A percentile compares a stretch with the other conserved stretches of the same genome.
These are phyloP conservation scores for Eumeta japonica DNA, from an alignment of 1,140 invertebrate genomes.

Conservation along the genomic window DNA sequence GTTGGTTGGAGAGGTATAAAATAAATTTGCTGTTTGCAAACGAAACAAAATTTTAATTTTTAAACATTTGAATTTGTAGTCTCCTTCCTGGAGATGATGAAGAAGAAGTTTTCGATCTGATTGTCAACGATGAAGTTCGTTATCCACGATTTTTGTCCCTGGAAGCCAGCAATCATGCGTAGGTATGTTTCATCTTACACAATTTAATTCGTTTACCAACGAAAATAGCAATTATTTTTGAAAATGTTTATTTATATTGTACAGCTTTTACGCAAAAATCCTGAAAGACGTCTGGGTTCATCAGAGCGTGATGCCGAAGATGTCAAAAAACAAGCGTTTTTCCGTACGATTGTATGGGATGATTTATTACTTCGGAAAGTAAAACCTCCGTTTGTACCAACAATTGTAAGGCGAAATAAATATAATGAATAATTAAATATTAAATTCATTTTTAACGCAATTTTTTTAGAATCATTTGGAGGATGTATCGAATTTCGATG, in stretches of 20 bases:
- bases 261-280: slow-evolving; percentile 96
- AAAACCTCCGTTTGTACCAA: slow-evolving; percentile 96
- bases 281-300: slow-evolving; percentile 92
- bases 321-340: slow-evolving; percentile 98
- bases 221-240: no score
- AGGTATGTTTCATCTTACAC: no score
- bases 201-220: no score
- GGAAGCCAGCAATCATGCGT: slow-evolving; percentile 98
- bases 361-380: slow-evolving; percentile 89
- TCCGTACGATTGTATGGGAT: slow-evolving; percentile 94
- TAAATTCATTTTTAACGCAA: no score
- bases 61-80: no score
- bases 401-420: no score
- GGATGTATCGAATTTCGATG: slow-evolving; percentile 99
- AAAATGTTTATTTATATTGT: no score
- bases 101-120: slow-evolving; percentile 99
- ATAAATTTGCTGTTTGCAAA: no score
- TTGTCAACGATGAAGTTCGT: slow-evolving; percentile 98
- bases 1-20: slow-evolving; percentile 99
- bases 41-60: no score
- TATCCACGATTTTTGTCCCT: slow-evolving; percentile 96
- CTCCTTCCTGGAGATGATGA: slow-evolving; percentile 99
- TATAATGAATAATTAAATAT: no score
- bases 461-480: no score
- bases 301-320: slow-evolving; percentile 98